Conservation (phyloP, 2,888 invertebrate genomes). For the Sisyra terminalis region DNA sequence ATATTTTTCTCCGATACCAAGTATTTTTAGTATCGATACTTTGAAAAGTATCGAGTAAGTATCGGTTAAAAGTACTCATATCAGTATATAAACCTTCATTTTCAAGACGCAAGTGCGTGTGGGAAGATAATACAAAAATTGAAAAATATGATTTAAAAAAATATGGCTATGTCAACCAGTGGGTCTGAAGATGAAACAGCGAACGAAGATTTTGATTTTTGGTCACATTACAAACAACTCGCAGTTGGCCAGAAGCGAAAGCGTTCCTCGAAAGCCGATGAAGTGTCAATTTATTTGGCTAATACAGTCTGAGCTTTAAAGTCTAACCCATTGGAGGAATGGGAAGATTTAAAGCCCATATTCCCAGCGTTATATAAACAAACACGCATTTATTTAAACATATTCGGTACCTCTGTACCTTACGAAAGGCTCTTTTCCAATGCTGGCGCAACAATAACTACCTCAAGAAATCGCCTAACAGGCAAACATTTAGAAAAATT, state of each 20-base stretch:
- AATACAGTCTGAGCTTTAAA: conserved; percentile 10
- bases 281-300: conserved; percentile 10
- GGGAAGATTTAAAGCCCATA: conserved; percentile 9
- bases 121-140: conserved; percentile 16
- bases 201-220: conserved; percentile 13
- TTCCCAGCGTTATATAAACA: conserved; percentile 12
- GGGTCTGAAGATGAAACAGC: conserved; percentile 17
- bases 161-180: conserved; percentile 3
- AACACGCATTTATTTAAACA: conserved; percentile 10
- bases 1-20: conserved; percentile 1
- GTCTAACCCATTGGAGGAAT: conserved; percentile 9
- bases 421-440: conserved; percentile 2
- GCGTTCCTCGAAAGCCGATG: conserved; percentile 10
- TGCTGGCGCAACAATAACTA: conserved; percentile 4
- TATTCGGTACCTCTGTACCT: conserved; percentile 1
- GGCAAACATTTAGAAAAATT: conserved; percentile 3
- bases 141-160: conserved; percentile 5
- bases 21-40: conserved; percentile 2
- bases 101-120: conserved; percentile 15
- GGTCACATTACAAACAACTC: conserved; percentile 11
- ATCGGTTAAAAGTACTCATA: conserved; percentile 1
- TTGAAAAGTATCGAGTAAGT: conserved; percentile 1
- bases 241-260: conserved; percentile 11
- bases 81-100: conserved; percentile 15
- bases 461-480: background rate